Conservation (phyloP, 2,113 vertebrate genomes). For the Nematolebias whitei region DNA sequence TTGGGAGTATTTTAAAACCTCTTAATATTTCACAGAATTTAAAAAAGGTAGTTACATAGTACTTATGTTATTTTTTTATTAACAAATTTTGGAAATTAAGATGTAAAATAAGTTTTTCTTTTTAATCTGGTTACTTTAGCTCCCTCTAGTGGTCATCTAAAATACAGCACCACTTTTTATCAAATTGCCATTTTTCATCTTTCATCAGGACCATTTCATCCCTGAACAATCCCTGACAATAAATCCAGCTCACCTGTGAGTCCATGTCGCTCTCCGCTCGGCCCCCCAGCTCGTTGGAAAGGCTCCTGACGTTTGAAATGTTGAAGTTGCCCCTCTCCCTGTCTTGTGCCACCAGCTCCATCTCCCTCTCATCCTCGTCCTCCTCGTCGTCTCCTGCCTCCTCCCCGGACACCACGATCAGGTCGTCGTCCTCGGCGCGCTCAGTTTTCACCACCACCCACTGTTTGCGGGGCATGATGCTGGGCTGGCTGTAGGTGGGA, state of each 20-base stretch:
- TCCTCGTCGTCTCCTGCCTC: constrained; percentile 87
- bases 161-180: neutral
- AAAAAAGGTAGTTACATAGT: too few species aligned
- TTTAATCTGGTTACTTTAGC: neutral
- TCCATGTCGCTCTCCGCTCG: constrained; percentile 70
- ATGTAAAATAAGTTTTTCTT: too few species aligned
- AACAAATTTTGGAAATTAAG: too few species aligned
- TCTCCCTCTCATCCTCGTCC: constrained; percentile 78
- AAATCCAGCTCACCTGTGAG: constrained; percentile 67
- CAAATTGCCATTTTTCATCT: rapidly evolving
- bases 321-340: constrained; percentile 76
- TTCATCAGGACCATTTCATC: neutral
- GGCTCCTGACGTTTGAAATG: constrained; percentile 88
- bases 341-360: constrained; percentile 69
- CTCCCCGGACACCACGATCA: constrained; percentile 88
- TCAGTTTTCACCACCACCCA: constrained; percentile 91
- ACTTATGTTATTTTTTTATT: too few species aligned
- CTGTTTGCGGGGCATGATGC: constrained; percentile 87
- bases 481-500: constrained; percentile 82
- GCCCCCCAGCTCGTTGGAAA: constrained; percentile 74
- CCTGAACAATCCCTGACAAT: neutral
- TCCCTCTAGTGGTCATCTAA: neutral
- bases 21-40: too few species aligned
- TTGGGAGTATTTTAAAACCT: too few species aligned
- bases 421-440: constrained; percentile 85